Base-by-base conservation (phyloP, 2,797 vertebrate species). In the Cirrhinus molitorella region DNA sequence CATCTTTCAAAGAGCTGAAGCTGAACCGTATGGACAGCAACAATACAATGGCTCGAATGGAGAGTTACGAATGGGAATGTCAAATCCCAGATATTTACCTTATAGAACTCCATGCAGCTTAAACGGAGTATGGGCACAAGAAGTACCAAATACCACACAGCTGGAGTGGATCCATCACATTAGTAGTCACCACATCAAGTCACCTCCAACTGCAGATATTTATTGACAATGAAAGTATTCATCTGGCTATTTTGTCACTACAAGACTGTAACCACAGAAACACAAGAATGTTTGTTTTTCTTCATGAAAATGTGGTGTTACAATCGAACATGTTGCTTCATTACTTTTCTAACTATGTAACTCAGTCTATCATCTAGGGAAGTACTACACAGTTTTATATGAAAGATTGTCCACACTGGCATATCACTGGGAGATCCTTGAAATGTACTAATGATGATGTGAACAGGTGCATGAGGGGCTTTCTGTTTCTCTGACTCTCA, bases 401-500 rank as follows among this genome's bases (percentile, higher is more conserved):
- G 34, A 80, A 53, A 28, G 17, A 71, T 80, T 57, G 57, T 10
- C 49, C 49, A 31, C 51, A n/a, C 12, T 31, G 12, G 37, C 25
- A 45, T 31, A 70, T n/a, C 16, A 55, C 25, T 31, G 16, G 23
- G 17, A n/a, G 34, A 43, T 57, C 34, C 66, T 47, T 53, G 28
- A 68, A 68, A 72, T 51, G 31, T 19, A 19, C 28, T 61, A 66
- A 55, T 25, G 17, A 65, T 43, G 13, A 80, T 13, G 4, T 57
- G 28, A 72, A 25, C 21, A 72, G 28, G n/a, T 51, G 31, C 23
- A 49, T 23, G 2, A 43, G 14, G 83, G 31, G 70, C 65, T 43
- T 74, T n/a, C 55, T 83, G 37, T 10, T 59, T 66, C 59, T 75
- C 23, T 23, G 51, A 55, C 9, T 23, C 40, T 47, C n/a, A 34